phyloP scores from a whole-genome alignment of 2,113 vertebrate genomes.

The Copsychus sechellarum region DNA sequence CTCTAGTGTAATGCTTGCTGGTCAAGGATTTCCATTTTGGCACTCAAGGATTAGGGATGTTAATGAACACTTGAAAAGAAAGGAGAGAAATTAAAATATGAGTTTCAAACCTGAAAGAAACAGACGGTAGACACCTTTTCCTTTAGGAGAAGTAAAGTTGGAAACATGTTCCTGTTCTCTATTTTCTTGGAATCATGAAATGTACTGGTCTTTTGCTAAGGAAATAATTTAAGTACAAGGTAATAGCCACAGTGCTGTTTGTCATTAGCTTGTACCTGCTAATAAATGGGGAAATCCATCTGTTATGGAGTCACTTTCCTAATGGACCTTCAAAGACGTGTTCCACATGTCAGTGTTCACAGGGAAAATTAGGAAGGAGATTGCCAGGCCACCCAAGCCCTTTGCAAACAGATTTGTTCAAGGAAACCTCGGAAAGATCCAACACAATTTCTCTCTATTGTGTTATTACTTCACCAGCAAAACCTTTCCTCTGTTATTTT shows the following conservation, averaged over 20 bases:
- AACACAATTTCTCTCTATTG: background rate
- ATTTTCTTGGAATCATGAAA: background rate
- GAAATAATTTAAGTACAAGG: conserved; percentile 7
- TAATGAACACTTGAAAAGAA: background rate
- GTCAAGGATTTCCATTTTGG: background rate
- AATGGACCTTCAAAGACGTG: background rate
- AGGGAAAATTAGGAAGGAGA: conserved; percentile 11
- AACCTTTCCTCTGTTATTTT: conserved; percentile 1
- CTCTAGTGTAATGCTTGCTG: background rate
- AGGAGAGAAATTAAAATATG: background rate
- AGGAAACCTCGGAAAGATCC: background rate
- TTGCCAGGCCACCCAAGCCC: conserved; percentile 52
- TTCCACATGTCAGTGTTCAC: conserved; percentile 33
- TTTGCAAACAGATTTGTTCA: conserved; percentile 28
- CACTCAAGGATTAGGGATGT: background rate
- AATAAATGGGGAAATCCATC: conserved; percentile 33
- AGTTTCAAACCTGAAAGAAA: background rate
- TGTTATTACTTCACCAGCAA: conserved; percentile 25
- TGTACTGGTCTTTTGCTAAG: background rate
- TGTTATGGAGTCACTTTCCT: conserved; percentile 14
- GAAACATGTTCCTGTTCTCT: background rate
- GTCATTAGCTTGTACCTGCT: conserved; percentile 52
- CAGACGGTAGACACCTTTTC: background rate
- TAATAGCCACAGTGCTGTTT: background rate
- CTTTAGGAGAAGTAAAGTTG: background rate